Evolutionary conservation across 2,113 vertebrate species (phyloP).

Genomic region (Mola mola): DNA sequence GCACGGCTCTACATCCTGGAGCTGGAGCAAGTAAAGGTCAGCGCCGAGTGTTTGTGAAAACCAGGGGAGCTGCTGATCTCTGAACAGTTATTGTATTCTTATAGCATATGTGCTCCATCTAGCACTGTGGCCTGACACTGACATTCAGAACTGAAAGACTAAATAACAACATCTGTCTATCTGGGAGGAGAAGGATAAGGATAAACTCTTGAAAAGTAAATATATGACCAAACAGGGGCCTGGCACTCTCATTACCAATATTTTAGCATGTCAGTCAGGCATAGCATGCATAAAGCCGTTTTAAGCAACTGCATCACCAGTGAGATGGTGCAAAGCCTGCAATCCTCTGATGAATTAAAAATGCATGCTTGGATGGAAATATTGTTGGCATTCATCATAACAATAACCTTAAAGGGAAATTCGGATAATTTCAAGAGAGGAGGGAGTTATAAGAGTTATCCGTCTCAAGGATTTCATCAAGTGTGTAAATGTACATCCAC

Average conservation of each 20-base stretch:
- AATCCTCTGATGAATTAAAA: constrained; percentile 75
- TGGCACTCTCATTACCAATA: constrained; percentile 55
- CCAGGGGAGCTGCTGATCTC: constrained; percentile 59
- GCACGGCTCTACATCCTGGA: constrained; percentile 72
- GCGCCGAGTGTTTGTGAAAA: constrained; percentile 70
- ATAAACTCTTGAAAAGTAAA: too few species aligned
- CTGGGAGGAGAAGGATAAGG: too few species aligned
- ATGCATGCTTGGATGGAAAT: constrained; percentile 69
- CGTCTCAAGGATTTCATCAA: constrained; percentile 23
- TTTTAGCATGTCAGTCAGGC: constrained; percentile 65
- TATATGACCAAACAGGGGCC: constrained; percentile 39
- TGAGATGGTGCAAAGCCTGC: constrained; percentile 69
- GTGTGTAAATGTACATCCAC: constrained; percentile 19
- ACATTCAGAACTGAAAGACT: constrained; percentile 51
- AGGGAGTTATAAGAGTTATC: constrained; percentile 47
- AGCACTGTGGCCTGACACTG: constrained; percentile 41
- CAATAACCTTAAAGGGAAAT: constrained; percentile 70
- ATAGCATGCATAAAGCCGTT: constrained; percentile 60
- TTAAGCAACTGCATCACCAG: constrained; percentile 68
- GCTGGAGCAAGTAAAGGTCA: constrained; percentile 78
- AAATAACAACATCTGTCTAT: constrained; percentile 14
- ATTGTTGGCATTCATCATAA: constrained; percentile 68
- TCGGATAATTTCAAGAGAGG: constrained; percentile 45
- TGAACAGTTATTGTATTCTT: constrained; percentile 66
- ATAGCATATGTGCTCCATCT: constrained; percentile 54